Evolutionary conservation across 2,113 vertebrate species (phyloP).

Genomic region (Saguinus imperator): DNA sequence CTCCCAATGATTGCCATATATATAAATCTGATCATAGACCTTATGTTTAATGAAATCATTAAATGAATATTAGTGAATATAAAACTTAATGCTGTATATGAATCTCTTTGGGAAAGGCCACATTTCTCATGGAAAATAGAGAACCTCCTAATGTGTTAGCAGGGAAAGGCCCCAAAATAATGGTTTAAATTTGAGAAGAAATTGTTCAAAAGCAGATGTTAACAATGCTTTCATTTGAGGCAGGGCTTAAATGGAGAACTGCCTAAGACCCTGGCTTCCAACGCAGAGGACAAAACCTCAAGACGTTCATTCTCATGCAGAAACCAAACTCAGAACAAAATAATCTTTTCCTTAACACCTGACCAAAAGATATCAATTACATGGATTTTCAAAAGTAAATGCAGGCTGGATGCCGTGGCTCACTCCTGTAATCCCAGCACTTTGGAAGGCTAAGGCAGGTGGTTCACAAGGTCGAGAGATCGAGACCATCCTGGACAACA

Average conservation of each 20-base stretch:
- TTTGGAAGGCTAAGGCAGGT: no score
- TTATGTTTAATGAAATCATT: neutral
- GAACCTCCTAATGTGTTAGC: neutral
- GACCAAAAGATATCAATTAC: neutral
- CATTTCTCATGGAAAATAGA: neutral
- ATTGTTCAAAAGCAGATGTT: neutral
- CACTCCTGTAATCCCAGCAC: no score
- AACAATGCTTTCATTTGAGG: neutral
- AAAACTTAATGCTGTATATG: neutral
- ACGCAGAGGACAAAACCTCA: neutral
- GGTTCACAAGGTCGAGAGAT: no score
- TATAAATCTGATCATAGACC: neutral
- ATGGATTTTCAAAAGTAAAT: neutral
- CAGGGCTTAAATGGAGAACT: neutral
- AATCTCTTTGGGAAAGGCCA: neutral
- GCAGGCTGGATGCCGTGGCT: no score
- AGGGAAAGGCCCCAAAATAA: neutral
- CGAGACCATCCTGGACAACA: no score
- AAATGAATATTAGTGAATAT: neutral
- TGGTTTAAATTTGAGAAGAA: neutral
- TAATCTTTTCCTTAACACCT: constrained; percentile 19
- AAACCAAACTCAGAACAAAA: neutral
- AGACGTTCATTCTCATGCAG: neutral
- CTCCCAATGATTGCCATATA: neutral
- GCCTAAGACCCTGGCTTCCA: neutral